These are phyloP conservation scores for Nineta flava DNA, from an alignment of 2,888 invertebrate species.

Conservation along the genomic window DNA sequence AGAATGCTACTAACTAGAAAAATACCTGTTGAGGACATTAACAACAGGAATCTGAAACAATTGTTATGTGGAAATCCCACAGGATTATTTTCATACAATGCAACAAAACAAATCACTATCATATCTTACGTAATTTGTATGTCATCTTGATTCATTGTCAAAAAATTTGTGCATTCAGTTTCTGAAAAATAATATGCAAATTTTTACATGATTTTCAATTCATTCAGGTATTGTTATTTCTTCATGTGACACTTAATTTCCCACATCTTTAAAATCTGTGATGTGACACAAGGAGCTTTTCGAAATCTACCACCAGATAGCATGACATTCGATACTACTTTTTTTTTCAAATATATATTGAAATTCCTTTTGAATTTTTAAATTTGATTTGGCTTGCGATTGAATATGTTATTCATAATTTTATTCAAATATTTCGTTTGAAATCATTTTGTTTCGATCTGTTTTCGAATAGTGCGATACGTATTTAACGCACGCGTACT, in stretches of 20 bases:
- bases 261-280: too few species aligned
- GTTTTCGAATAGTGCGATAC: too few species aligned
- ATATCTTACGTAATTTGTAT: neutral
- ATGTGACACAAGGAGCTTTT: too few species aligned
- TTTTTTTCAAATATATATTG: too few species aligned
- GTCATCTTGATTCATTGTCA: neutral
- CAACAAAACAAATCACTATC: neutral
- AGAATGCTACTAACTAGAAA: neutral
- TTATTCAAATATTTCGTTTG: too few species aligned
- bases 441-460: too few species aligned
- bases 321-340: too few species aligned
- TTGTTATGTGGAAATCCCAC: neutral
- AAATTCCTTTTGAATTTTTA: too few species aligned
- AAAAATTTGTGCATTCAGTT: neutral
- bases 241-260: neutral
- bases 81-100: neutral
- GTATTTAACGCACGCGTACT: too few species aligned
- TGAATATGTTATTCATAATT: too few species aligned
- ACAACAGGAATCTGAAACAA: neutral
- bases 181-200: neutral
- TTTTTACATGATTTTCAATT: neutral
- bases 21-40: neutral
- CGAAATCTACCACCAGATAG: too few species aligned
- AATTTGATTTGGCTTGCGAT: too few species aligned
- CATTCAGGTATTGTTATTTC: neutral